phyloP scores from a whole-genome alignment of 1,140 invertebrate genomes.

The Solenopsis invicta region DNA sequence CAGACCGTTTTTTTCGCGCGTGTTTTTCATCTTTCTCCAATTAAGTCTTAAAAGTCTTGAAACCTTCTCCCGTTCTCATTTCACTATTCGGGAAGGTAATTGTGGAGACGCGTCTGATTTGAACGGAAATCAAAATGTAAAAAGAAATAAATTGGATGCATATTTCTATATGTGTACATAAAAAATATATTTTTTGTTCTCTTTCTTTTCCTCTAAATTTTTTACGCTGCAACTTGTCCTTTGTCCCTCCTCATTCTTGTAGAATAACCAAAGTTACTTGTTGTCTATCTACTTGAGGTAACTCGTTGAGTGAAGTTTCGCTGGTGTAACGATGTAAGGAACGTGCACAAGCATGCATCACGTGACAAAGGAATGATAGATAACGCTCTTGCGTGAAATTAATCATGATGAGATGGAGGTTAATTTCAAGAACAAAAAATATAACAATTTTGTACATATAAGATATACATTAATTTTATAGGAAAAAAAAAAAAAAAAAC shows the following conservation, averaged over 20 bases:
- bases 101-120: neutral
- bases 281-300: slow-evolving; percentile 7
- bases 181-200: neutral
- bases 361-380: slow-evolving; percentile 19
- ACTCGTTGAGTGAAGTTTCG: slow-evolving; percentile 30
- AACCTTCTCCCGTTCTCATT: neutral
- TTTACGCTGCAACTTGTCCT: neutral
- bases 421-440: neutral
- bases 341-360: neutral
- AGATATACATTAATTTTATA: too few relatives aligned
- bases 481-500: too few relatives aligned
- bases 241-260: neutral
- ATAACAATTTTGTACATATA: neutral
- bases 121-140: neutral
- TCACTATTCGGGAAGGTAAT: slow-evolving; percentile 24
- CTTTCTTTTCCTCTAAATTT: neutral
- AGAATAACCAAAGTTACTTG: slow-evolving; percentile 19
- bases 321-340: slow-evolving; percentile 17
- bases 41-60: neutral
- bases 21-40: slow-evolving; percentile 16
- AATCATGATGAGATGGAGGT: slow-evolving; percentile 3
- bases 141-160: neutral
- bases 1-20: neutral
- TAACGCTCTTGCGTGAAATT: slow-evolving; percentile 9
- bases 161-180: neutral